phyloP scores from a whole-genome alignment of 1,140 invertebrate genomes.

The Tetramorium alpestre region DNA sequence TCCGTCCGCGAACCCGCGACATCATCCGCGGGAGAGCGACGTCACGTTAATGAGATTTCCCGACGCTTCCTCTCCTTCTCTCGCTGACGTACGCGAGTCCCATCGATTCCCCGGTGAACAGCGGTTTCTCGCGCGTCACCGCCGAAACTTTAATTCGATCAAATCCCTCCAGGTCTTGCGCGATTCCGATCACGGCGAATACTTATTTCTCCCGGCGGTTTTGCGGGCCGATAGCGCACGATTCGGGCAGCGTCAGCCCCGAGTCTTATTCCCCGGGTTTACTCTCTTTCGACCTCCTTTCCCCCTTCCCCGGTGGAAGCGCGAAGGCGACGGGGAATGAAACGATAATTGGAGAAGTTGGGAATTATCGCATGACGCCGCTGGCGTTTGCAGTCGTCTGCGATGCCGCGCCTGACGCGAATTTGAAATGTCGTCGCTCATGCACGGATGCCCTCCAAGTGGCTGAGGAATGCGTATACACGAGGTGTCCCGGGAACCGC shows the following conservation, averaged over 20 bases:
- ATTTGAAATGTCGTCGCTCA: slow-evolving; percentile 49
- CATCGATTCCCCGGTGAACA: background rate
- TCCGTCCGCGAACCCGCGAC: background rate
- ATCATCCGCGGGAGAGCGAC: background rate
- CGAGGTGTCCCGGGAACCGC: background rate
- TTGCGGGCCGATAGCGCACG: background rate
- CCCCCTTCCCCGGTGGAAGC: background rate
- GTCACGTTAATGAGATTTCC: slow-evolving; percentile 45
- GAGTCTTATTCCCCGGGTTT: slow-evolving; percentile 52
- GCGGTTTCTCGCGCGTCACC: slow-evolving; percentile 3
- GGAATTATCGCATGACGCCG: slow-evolving; percentile 69
- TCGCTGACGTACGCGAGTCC: background rate
- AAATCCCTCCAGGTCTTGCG: background rate
- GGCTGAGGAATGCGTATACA: background rate
- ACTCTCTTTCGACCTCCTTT: slow-evolving; percentile 68
- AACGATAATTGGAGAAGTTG: slow-evolving; percentile 74
- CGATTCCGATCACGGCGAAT: slow-evolving; percentile 44
- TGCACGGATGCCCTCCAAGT: background rate
- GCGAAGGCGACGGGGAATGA: slow-evolving; percentile 26
- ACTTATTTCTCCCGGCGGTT: slow-evolving; percentile 53
- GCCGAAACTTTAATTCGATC: slow-evolving; percentile 51
- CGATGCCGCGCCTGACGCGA: slow-evolving; percentile 28
- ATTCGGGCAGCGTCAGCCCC: slow-evolving; percentile 60
- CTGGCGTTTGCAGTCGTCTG: slow-evolving; percentile 38
- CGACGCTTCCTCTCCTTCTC: background rate